phyloP scores from a whole-genome alignment of 2,113 vertebrate genomes.

The Salvelinus alpinus region DNA sequence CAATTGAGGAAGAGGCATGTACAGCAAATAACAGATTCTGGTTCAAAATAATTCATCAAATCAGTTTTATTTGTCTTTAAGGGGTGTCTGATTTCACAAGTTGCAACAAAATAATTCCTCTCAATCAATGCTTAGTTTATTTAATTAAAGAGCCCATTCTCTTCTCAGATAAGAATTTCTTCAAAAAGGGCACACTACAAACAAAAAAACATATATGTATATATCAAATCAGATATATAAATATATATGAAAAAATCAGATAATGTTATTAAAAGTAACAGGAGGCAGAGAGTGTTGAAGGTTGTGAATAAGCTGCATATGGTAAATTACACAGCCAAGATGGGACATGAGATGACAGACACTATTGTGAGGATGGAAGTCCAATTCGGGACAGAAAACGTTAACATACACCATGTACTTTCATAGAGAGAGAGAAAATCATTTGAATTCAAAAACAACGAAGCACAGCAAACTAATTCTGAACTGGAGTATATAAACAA shows the following conservation, averaged over 20 bases:
- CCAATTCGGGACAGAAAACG: constrained; percentile 37
- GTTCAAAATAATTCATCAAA: constrained; percentile 69
- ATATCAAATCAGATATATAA: constrained; percentile 63
- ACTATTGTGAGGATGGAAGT: constrained; percentile 12
- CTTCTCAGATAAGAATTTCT: constrained; percentile 52
- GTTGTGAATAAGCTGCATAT: constrained; percentile 61
- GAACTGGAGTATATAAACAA: constrained; percentile 1
- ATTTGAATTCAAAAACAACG: constrained; percentile 29
- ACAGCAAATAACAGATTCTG: constrained; percentile 30
- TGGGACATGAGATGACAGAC: constrained; percentile 10
- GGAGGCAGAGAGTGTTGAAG: constrained; percentile 66
- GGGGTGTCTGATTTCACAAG: constrained; percentile 70
- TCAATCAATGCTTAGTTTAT: constrained; percentile 46
- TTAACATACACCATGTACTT: constrained; percentile 13
- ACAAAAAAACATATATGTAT: constrained; percentile 52
- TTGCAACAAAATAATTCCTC: constrained; percentile 65
- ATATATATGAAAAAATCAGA: constrained; percentile 66
- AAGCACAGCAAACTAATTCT: constrained; percentile 58
- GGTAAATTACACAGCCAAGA: constrained; percentile 24
- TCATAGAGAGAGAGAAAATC: background rate
- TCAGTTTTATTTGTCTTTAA: constrained; percentile 75
- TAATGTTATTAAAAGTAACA: constrained; percentile 70
- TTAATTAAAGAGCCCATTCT: constrained; percentile 57
- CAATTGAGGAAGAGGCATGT: background rate
- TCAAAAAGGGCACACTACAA: constrained; percentile 43